These are phyloP conservation scores for Drosophila guanche DNA, from an alignment of 1,140 invertebrate genomes.

Conservation along the genomic window DNA sequence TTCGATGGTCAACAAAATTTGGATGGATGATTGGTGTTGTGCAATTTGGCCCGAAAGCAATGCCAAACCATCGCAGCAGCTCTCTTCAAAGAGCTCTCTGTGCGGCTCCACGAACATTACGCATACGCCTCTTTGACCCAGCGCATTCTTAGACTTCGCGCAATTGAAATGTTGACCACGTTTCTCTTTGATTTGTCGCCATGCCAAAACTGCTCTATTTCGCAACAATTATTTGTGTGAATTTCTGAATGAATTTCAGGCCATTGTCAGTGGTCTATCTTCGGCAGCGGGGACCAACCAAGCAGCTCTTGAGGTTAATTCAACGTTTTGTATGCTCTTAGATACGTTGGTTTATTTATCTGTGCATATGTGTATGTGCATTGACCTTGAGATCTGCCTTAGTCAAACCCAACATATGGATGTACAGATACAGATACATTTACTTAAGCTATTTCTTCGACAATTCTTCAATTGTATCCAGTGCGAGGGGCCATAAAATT, in stretches of 20 bases:
- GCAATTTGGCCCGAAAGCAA: slow-evolving; percentile 42
- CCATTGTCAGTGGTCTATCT: slow-evolving; percentile 68
- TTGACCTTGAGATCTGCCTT: slow-evolving; percentile 64
- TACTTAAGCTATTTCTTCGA: slow-evolving; percentile 55
- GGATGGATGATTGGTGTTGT: slow-evolving; percentile 16
- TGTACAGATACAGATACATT: slow-evolving; percentile 16
- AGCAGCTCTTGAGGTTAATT: slow-evolving; percentile 70
- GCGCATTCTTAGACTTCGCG: slow-evolving; percentile 51
- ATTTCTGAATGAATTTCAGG: slow-evolving; percentile 64
- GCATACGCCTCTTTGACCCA: slow-evolving; percentile 59
- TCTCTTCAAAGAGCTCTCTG: too few relatives aligned
- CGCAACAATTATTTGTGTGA: slow-evolving; percentile 68
- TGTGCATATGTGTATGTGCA: slow-evolving; percentile 41
- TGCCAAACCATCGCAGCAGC: slow-evolving; percentile 29
- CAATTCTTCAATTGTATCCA: slow-evolving; percentile 76
- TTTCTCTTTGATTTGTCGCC: slow-evolving; percentile 45
- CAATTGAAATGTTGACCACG: slow-evolving; percentile 61
- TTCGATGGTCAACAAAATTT: slow-evolving; percentile 34
- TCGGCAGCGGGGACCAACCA: neutral
- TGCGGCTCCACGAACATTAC: slow-evolving; percentile 22
- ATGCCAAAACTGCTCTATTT: slow-evolving; percentile 71
- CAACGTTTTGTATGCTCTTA: slow-evolving; percentile 75
- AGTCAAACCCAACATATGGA: slow-evolving; percentile 30
- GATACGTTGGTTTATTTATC: slow-evolving; percentile 24
- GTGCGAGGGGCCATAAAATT: slow-evolving; percentile 49